Conservation (phyloP, 2,113 vertebrate species). For the Tinamus guttatus region DNA sequence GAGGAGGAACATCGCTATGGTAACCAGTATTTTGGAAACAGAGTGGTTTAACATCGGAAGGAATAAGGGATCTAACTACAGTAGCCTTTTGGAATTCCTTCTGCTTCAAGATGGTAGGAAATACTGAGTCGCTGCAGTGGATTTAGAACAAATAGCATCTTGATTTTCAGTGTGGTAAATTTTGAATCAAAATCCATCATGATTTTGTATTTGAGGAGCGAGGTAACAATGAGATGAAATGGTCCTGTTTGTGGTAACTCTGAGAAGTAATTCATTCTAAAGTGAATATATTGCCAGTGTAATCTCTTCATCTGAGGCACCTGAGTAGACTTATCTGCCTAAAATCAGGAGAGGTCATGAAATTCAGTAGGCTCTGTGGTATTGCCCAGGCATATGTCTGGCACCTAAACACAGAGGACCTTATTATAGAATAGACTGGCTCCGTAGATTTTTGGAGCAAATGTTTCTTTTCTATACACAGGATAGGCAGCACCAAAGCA, state of each 20-base stretch:
- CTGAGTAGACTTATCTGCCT: background rate
- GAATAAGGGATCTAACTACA: constrained; percentile 54
- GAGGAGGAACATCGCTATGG: constrained; percentile 72
- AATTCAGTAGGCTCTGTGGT: background rate
- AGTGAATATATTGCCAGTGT: background rate
- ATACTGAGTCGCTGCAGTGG: background rate
- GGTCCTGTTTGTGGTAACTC: background rate
- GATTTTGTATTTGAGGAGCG: background rate
- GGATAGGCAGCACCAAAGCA: background rate
- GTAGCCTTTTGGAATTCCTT: constrained; percentile 34
- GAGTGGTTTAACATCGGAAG: constrained; percentile 32
- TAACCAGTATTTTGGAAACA: constrained; percentile 75
- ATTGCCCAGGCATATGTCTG: background rate
- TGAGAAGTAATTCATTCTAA: background rate
- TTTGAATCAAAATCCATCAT: background rate
- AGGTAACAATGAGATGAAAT: background rate
- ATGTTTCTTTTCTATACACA: background rate
- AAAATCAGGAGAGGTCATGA: background rate
- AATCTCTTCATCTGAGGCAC: background rate
- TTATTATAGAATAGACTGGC: background rate
- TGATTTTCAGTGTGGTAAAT: background rate
- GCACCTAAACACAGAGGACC: fast-evolving
- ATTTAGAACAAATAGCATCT: background rate
- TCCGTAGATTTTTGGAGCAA: too few relatives aligned
- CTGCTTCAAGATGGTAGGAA: constrained; percentile 18